Base-by-base conservation (phyloP, 2,113 vertebrate genomes). In the Bujurquina vittata region DNA sequence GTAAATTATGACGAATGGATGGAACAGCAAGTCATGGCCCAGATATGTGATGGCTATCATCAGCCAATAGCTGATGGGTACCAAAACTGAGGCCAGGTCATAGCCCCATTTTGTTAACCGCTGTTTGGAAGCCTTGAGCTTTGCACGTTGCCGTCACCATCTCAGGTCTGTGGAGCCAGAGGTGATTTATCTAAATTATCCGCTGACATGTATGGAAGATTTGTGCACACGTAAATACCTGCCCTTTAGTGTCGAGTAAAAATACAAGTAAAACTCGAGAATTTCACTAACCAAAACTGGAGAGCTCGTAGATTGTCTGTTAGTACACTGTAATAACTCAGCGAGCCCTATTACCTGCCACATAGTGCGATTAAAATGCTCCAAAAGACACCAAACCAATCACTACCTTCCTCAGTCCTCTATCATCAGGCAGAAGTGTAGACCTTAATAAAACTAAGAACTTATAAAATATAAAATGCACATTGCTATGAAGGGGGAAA, bases 51-150 rank as follows among this genome's bases (percentile, higher is more conserved):
- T 37, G 33, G 3, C 60, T 37, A 17, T 37, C 33, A 12, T 37
- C 18, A n/a, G 37, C 20, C 10, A 37, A 37, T 37, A 20, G 7
- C 9, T 20, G 65, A 49, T 69, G 40, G 23, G 65, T 20, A 20
- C 26, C 17, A 52, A 52, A 31, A 52, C 37, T 12, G 17, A 69
- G 23, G 2, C 17, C 43, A 2, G 17, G 5, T 26, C 43, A 31
- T 12, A 20, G 65, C 2, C 1, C 40, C 12, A 12, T 17, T 49
- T 10, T 31, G 43, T 5, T 0, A 0, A 31, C 23, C 17, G 10
- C 65, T 12, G 26, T 72, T 69, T 3, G 29, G 10, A 31, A 20
- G 43, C 43, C 43, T 52, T 31, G 23, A 52, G 29, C 31, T 72
- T 17, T 20, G 12, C 5, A 52, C 7, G 20, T 31, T 31, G 29